Conservation (phyloP, 2,888 invertebrate genomes). For the Drosophila paramelanica region DNA sequence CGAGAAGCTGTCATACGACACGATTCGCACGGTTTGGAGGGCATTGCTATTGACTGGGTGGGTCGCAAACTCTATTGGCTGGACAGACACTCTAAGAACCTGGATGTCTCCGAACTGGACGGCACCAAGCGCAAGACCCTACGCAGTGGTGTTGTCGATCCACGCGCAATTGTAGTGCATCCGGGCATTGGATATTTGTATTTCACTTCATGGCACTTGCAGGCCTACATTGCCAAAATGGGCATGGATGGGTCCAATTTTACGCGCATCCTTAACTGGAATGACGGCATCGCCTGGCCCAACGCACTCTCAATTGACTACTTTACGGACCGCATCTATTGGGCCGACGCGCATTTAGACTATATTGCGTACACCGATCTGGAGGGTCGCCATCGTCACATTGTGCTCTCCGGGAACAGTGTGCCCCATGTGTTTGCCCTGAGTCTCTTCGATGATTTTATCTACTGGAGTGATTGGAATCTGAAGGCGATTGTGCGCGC, state of each 20-base stretch:
- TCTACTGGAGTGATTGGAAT: conserved; percentile 99
- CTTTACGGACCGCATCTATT: conserved; percentile 97
- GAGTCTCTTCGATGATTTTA: conserved; percentile 95
- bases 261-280: conserved; percentile 94
- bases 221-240: conserved; percentile 98
- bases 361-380: conserved; percentile 98
- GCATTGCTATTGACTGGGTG: conserved; percentile 98
- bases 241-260: conserved; percentile 98
- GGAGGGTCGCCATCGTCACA: conserved; percentile 94
- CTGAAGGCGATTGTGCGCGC: conserved; percentile 95
- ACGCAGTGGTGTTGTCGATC: conserved; percentile 95
- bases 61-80: conserved; percentile 98
- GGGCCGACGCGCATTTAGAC: conserved; percentile 99
- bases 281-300: conserved; percentile 98
- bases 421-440: conserved; percentile 99
- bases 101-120: conserved; percentile 97
- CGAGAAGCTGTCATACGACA: conserved; percentile 95
- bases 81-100: conserved; percentile 96
- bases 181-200: conserved; percentile 97
- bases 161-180: conserved; percentile 97
- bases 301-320: conserved; percentile 98
- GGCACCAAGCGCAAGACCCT: conserved; percentile 96
- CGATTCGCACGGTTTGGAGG: conserved; percentile 98
- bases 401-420: conserved; percentile 90
- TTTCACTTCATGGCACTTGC: conserved; percentile 97